These are phyloP conservation scores for Drosophila recens DNA, from an alignment of 2,888 invertebrate genomes.

Conservation along the genomic window DNA sequence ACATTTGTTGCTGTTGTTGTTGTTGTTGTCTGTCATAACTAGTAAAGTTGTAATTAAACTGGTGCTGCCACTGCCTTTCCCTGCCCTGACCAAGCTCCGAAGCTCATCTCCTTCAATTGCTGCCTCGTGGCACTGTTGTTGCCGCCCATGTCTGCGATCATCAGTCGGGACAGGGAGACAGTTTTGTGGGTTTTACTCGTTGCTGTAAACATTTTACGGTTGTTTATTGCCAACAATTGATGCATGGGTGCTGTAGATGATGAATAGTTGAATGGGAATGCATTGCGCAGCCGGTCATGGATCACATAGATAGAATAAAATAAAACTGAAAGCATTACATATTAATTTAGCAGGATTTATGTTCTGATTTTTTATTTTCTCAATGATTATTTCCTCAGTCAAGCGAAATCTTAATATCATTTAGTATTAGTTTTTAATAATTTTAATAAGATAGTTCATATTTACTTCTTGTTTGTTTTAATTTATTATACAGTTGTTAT, in stretches of 20 bases:
- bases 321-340: background rate
- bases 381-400: background rate
- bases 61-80: slow-evolving; percentile 39
- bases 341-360: background rate
- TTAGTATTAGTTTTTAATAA: background rate
- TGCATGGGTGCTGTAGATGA: slow-evolving; percentile 60
- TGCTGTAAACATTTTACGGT: slow-evolving; percentile 74
- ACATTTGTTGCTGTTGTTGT: slow-evolving; percentile 63
- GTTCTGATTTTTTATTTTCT: too few species aligned
- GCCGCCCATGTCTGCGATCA: slow-evolving; percentile 57
- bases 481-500: background rate
- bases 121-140: slow-evolving; percentile 50
- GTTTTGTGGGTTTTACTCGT: slow-evolving; percentile 73
- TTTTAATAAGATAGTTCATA: background rate
- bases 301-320: slow-evolving; percentile 4
- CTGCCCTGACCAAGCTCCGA: background rate
- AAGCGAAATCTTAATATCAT: background rate
- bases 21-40: slow-evolving; percentile 73
- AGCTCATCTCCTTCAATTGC: slow-evolving; percentile 13
- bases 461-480: background rate
- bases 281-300: slow-evolving; percentile 7
- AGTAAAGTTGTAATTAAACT: slow-evolving; percentile 77
- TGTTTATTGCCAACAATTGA: slow-evolving; percentile 71
- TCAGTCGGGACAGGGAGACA: slow-evolving; percentile 41
- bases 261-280: slow-evolving; percentile 20